A percentile compares a stretch with the other conserved stretches of the same genome.
phyloP scores from a whole-genome alignment of 2,113 vertebrate genomes.

The Coregonus clupeaformis region DNA sequence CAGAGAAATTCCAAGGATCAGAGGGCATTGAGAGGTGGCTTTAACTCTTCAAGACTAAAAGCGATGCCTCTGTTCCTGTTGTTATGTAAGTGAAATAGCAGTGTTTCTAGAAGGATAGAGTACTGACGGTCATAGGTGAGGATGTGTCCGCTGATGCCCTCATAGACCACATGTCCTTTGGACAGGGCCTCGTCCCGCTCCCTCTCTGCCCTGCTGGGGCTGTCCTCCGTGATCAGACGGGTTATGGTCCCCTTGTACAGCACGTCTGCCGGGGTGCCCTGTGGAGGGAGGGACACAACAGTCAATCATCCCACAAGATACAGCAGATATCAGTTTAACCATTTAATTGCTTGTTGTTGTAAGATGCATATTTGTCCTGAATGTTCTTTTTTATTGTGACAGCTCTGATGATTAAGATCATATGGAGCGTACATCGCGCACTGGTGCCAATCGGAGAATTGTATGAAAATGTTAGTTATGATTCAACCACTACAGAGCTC shows the following conservation, averaged over 20 bases:
- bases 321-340: background rate
- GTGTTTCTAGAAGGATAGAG: background rate
- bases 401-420: too few species aligned
- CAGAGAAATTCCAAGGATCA: background rate
- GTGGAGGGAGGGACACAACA: constrained; percentile 22
- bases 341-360: too few species aligned
- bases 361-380: too few species aligned
- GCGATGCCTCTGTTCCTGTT: constrained; percentile 79
- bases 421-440: too few species aligned
- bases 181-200: constrained; percentile 78
- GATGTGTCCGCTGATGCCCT: constrained; percentile 92
- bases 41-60: constrained; percentile 70
- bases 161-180: constrained; percentile 92
- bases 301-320: background rate
- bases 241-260: constrained; percentile 95
- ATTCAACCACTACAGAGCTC: too few species aligned
- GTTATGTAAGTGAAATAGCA: constrained; percentile 41
- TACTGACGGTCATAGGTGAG: constrained; percentile 90
- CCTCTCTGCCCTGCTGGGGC: constrained; percentile 82
- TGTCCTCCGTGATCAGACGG: constrained; percentile 89
- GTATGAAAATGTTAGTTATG: too few species aligned
- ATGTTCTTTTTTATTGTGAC: too few species aligned
- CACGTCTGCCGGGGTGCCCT: constrained; percentile 96
- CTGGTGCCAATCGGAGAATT: too few species aligned
- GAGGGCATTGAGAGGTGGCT: background rate